phyloP scores from a whole-genome alignment of 2,888 invertebrate genomes.

The Campoplex capitator region DNA sequence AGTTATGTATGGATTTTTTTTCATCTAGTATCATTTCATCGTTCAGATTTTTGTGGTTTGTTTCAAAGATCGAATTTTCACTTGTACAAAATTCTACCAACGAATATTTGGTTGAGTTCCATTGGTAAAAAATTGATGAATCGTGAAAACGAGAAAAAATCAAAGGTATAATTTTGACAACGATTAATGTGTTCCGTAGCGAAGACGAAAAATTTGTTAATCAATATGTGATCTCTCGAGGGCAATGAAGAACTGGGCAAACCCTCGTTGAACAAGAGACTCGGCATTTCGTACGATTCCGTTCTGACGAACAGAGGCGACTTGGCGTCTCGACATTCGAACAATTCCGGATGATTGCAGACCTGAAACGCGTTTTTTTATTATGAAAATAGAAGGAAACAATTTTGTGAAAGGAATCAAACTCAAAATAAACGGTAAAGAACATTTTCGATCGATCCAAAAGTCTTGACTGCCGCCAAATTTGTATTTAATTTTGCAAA shows the following conservation, averaged over 20 bases:
- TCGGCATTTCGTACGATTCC: constrained; percentile 91
- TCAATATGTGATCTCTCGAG: constrained; percentile 89
- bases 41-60: neutral
- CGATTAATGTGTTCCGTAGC: constrained; percentile 89
- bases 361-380: constrained; percentile 86
- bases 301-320: constrained; percentile 92
- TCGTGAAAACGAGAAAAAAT: constrained; percentile 91
- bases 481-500: too few relatives aligned
- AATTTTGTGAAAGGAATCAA: neutral
- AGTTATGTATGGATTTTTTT: too few relatives aligned
- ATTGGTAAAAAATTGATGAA: constrained; percentile 90
- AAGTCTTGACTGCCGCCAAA: too few relatives aligned
- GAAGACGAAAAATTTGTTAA: constrained; percentile 90
- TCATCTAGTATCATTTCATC: too few relatives aligned
- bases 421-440: neutral
- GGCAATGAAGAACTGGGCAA: constrained; percentile 86
- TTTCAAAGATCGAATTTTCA: constrained; percentile 80
- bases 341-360: constrained; percentile 98
- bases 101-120: constrained; percentile 90
- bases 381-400: constrained; percentile 10
- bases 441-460: too few relatives aligned
- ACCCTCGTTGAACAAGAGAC: constrained; percentile 90
- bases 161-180: constrained; percentile 81
- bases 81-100: constrained; percentile 91
- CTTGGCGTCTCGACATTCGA: constrained; percentile 95